phyloP scores from a whole-genome alignment of 2,113 vertebrate species.

The Phyllostomus discolor region DNA sequence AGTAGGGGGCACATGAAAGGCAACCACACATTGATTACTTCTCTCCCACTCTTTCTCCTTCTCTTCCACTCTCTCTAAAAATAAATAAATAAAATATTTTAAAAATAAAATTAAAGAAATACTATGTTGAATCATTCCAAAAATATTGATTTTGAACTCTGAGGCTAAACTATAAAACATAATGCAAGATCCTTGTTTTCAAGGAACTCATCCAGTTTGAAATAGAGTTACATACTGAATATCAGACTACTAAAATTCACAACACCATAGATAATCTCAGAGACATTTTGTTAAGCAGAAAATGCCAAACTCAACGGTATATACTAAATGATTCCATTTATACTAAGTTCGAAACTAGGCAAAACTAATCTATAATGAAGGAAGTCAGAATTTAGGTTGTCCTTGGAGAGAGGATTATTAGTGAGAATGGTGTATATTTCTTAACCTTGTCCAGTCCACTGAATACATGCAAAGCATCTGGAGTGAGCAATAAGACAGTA shows the following conservation, averaged over 20 bases:
- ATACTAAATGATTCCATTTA: neutral
- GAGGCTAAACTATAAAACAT: neutral
- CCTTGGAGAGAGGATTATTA: neutral
- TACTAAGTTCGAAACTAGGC: neutral
- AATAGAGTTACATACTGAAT: neutral
- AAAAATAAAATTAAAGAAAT: neutral
- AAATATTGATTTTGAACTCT: conserved; percentile 20
- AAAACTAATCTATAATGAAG: neutral
- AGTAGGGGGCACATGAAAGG: no score
- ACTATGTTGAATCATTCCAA: neutral
- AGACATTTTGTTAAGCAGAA: neutral
- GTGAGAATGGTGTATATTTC: neutral
- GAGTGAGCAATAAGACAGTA: neutral
- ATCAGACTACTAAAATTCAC: neutral
- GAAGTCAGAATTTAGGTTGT: neutral
- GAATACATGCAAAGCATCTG: neutral
- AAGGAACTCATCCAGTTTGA: neutral
- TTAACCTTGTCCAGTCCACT: neutral
- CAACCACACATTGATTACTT: no score
- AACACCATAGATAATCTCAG: neutral
- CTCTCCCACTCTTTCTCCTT: no score
- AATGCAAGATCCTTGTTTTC: neutral
- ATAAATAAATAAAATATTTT: no score
- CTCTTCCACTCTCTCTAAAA: no score
- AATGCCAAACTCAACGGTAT: neutral